A percentile compares a stretch with the other conserved stretches of the same genome.
These are phyloP conservation scores for Bombus huntii DNA, from an alignment of 1,140 invertebrate genomes.

Conservation along the genomic window DNA sequence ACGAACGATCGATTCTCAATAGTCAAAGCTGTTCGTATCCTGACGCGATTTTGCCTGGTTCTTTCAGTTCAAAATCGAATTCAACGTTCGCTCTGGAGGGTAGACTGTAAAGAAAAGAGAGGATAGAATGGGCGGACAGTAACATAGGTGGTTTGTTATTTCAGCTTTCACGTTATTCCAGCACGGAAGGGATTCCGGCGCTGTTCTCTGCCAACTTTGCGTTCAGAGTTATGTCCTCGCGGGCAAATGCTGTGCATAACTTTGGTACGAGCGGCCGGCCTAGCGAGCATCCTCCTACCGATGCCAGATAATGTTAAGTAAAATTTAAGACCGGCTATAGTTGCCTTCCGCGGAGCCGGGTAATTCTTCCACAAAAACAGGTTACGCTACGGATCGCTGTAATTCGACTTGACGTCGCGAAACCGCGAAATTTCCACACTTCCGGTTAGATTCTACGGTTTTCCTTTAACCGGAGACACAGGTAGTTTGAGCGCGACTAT, in stretches of 20 bases:
- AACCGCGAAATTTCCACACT: neutral
- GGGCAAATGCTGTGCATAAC: constrained; percentile 69
- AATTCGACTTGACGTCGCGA: neutral
- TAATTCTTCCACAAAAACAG: constrained; percentile 6
- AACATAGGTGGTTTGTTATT: constrained; percentile 64
- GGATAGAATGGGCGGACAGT: constrained; percentile 21
- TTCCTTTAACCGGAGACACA: no score
- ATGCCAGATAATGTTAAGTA: constrained; percentile 60
- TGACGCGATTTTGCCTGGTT: neutral
- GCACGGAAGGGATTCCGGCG: constrained; percentile 49
- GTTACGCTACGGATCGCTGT: neutral
- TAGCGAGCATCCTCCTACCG: constrained; percentile 26
- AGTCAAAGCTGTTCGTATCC: no score
- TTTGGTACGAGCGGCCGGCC: constrained; percentile 50
- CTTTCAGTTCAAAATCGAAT: constrained; percentile 51
- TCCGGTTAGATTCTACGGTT: neutral
- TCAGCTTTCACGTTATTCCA: constrained; percentile 45
- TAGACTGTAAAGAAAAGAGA: neutral
- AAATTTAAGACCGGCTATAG: constrained; percentile 49
- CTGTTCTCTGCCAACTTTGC: constrained; percentile 68
- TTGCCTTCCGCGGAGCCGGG: neutral
- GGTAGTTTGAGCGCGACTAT: no score
- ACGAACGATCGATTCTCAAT: neutral
- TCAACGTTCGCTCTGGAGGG: constrained; percentile 23
- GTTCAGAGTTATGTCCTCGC: constrained; percentile 67